Evolutionary conservation across 2,113 vertebrate genomes (phyloP).

Genomic region (Hyaena hyaena): DNA sequence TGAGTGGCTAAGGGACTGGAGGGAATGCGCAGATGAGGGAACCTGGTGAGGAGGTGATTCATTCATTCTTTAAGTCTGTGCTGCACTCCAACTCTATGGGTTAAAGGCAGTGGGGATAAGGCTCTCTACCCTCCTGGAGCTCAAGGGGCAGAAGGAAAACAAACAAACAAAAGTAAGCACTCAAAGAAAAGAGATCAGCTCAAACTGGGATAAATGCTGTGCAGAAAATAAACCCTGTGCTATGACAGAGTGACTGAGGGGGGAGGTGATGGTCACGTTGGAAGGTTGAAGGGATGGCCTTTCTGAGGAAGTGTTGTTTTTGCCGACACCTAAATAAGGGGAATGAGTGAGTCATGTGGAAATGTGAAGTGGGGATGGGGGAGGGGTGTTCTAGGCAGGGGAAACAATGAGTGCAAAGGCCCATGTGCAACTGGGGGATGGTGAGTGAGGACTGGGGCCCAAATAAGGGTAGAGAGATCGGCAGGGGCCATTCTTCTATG

Average conservation of each 20-base stretch:
- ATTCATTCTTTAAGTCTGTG: neutral
- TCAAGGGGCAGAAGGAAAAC: neutral
- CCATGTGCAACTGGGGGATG: neutral
- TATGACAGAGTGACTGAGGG: neutral
- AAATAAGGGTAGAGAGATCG: neutral
- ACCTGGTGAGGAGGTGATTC: neutral
- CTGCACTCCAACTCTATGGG: neutral
- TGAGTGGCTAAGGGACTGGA: neutral
- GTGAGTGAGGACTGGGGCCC: neutral
- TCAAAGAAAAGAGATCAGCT: neutral
- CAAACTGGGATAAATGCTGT: neutral
- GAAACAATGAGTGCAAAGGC: neutral
- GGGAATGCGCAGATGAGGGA: too few relatives aligned
- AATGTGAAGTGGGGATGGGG: neutral
- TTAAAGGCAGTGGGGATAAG: neutral
- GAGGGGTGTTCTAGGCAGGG: neutral
- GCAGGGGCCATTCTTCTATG: neutral
- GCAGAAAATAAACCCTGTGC: neutral
- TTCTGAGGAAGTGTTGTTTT: neutral
- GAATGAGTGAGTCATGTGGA: neutral
- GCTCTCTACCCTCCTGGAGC: neutral
- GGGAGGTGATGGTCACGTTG: neutral
- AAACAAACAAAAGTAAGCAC: neutral
- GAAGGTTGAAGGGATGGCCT: neutral
- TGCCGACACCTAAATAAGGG: neutral